Base-by-base conservation (phyloP, 2,888 invertebrate species). In the Cantharis flavilabris region DNA sequence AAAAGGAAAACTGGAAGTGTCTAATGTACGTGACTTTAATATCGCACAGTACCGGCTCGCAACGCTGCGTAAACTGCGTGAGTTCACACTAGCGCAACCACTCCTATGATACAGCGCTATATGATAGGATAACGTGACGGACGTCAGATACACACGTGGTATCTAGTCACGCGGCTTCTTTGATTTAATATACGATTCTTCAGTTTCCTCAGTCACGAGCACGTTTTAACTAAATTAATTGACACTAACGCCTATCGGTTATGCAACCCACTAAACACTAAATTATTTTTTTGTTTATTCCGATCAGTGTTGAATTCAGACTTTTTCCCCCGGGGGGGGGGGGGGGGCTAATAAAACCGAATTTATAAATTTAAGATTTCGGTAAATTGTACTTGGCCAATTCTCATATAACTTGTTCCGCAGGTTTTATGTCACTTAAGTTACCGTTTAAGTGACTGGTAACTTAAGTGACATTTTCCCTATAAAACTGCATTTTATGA, bases 51-150 rank as follows among this genome's bases (percentile, higher is more conserved):
- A 65, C 70, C 49, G 28, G 18, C 10, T 62, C 28, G 23, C 67
- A 14, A 30, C 72, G 70, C 73, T 71, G 67, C 71, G 75, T 78
- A 78, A 72, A 78, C 75, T 78, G 64, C 70, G 69, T 76, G 18
- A 20, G 65, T 67, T 23, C 20, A 67, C 65, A 23, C 26, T n/a
- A 23, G 9, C 20, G 65, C 62, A 83, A 84, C 85, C 85, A 85
- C 85, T 85, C 85, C 85, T 85, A 83, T 83, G 80, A 79, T 80
- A 82, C 78, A 49, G 62, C 49, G 69, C 75, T 69, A 30, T 77
- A 70, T 69, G 67, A 80, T 79, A 78, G 80, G 80, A 71, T 64
- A 79, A 73, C 76, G 77, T 75, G 74, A 74, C 69, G 72, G 69
- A 78, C 77, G 80, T 80, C 79, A 79, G 77, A 74, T 78, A 76